These are phyloP conservation scores for Mus spicilegus DNA, from an alignment of 2,113 vertebrate genomes.

Conservation along the genomic window DNA sequence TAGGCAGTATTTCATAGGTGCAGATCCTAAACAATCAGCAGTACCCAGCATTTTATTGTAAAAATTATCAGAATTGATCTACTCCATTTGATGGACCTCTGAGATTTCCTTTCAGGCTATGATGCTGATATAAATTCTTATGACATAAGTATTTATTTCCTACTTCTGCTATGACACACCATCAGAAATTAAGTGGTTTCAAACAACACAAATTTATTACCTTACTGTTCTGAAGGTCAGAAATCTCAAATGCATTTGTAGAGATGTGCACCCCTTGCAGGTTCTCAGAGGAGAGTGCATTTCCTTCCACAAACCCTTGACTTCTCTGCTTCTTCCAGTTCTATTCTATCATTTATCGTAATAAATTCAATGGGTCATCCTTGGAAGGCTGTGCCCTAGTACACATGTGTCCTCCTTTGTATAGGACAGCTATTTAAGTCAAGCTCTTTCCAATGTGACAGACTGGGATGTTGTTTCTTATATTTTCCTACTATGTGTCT, in stretches of 20 bases:
- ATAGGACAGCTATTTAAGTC: not conserved
- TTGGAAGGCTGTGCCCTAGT: not conserved
- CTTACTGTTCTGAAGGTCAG: not conserved
- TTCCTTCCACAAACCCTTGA: not conserved
- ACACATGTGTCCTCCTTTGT: not conserved
- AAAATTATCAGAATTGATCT: not conserved
- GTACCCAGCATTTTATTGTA: not conserved
- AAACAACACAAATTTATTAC: not conserved
- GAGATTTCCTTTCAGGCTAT: not conserved
- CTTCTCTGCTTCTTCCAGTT: not conserved
- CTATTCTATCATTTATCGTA: not conserved
- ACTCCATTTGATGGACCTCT: not conserved
- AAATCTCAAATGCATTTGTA: not conserved
- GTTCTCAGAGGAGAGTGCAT: not conserved
- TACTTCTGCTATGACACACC: not conserved
- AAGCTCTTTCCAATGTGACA: not conserved
- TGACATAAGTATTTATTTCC: not conserved
- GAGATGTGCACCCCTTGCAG: not conserved
- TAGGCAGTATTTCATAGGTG: no score
- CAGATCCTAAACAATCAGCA: no score
- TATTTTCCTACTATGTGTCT: not conserved
- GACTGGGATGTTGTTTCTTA: not conserved
- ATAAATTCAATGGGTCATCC: not conserved
- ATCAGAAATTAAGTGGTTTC: no score
- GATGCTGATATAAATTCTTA: not conserved